Evolutionary conservation across 2,113 vertebrate species (phyloP), one percentile per base, ranked within the genome.

Genomic region (Erinaceus europaeus): DNA sequence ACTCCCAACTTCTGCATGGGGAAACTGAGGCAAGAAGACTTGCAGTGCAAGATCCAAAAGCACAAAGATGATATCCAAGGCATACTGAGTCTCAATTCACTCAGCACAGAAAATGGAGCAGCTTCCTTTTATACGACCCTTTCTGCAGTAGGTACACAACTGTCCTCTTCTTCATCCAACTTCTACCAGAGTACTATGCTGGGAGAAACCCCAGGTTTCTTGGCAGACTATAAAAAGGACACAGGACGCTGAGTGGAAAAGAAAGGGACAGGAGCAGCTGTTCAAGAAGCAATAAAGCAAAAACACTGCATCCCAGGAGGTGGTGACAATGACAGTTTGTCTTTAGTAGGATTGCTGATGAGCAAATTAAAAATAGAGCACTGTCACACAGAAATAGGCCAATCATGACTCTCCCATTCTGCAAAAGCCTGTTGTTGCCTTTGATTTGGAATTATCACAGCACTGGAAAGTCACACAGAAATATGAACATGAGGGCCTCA

Each of bases 301-400:
- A 90, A 71, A 67, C 38, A 87, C 72, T 78, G 23, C 74, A 72
- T 89, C 72, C 55, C 10, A 71, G 50, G 62, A 84, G 83, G 34
- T 74, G 68, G 57, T 94, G 84, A 86, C 86, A 91, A 75, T 76
- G 84, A 94, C 88, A 90, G 69, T 91, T 93, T 93, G 89, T 90
- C 90, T 94, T 91, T 93, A 93, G 87, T 87, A 93, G 84, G 74
- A 94, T 95, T 90, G 85, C 82, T 82, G 90, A 90, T 85, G 95
- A 93, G 53, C 84, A 93, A 93, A 94, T 93, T 95, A 94, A 94
- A 92, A 92, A 90, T 78, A 92, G 74, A 90, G 27, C n/a, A 73
- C 74, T 89, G 84, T 91, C 59, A 75, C 57, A 79, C 44, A 61
- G 18, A 69, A 79, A 82, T 77, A 74, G 20, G 46, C 50, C 84